Base-by-base conservation (phyloP, 2,113 vertebrate species). In the Chionis minor region DNA sequence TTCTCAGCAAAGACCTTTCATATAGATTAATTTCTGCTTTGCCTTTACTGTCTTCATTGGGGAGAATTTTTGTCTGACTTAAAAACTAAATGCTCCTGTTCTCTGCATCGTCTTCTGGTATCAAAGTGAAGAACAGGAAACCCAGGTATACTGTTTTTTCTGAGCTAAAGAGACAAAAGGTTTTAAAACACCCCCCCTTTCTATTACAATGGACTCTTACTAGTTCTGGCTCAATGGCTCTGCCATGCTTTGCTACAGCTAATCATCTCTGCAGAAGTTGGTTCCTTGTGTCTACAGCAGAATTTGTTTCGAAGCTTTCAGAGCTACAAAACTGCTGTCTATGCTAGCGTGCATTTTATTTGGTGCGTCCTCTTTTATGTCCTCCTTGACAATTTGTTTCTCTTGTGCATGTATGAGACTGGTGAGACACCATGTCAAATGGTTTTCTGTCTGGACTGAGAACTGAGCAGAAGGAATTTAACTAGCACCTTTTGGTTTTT, bases 351-450 rank as follows among this genome's bases (percentile, higher is more conserved):
- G 20, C 52, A 5, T 51, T 65, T 78, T 33, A 33, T 88, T 86
- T 73, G 42, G 12, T 42, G 16, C 1, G 1, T 55, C 14, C 30
- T 71, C 51, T 32, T 83, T 63, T 81, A 19, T 30, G 40, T 26
- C 5, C 9, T 11, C 49, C 23, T 26, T 14, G 38, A 44, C 6
- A 44, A 10, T 78, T 54, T 54, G 4, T 62, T 81, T 86, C 71
- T 70, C 17, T 58, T 40, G 24, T 33, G 26, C 1, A 2, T 67
- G 18, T 23, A 12, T 42, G 8, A 42, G 0, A 0, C 38, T 3
- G 3, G 13, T 47, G 33, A 59, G 44, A 30, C 24, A 59, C 6
- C 4, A 2, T 8, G 20, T 84, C n/a, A 56, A 27, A 19, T 44
- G 7, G 6, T 67, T 85, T 74, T 30, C 40, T 63, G 9, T 42